phyloP scores from a whole-genome alignment of 2,797 vertebrate species.

The Melanotaenia maccullochi region DNA sequence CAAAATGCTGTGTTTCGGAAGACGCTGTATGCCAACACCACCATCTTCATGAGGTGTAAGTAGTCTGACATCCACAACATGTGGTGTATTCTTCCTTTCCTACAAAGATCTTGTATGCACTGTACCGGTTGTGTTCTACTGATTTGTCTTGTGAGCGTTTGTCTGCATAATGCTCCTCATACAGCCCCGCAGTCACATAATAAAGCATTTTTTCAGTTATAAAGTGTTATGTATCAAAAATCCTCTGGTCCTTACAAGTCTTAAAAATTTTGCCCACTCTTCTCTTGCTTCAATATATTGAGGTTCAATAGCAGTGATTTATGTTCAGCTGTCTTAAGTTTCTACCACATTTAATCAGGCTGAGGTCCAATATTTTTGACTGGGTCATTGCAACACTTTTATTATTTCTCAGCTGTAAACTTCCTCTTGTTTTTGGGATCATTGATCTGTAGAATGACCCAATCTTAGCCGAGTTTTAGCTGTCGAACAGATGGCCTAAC shows the following conservation, averaged over 20 bases:
- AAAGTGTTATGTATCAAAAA: background rate
- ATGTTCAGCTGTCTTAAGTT: background rate
- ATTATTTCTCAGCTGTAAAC: background rate
- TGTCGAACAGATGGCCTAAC: background rate
- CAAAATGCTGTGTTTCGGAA: constrained; percentile 89
- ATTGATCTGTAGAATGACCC: background rate
- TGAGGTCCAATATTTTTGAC: background rate
- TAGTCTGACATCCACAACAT: constrained; percentile 14
- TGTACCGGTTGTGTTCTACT: too few relatives aligned
- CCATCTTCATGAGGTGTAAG: constrained; percentile 93
- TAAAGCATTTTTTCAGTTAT: background rate
- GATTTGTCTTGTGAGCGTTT: too few relatives aligned
- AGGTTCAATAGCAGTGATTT: background rate
- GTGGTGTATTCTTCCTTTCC: background rate
- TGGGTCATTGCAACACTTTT: background rate
- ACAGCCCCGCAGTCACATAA: background rate
- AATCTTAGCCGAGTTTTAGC: background rate
- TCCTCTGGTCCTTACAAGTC: background rate
- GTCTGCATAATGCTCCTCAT: too few relatives aligned
- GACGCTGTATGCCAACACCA: constrained; percentile 92
- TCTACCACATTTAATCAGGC: background rate
- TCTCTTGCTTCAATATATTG: background rate
- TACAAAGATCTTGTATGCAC: background rate
- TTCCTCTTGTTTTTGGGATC: too few relatives aligned
- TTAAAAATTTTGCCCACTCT: background rate